Evolutionary conservation across 2,888 invertebrate species (phyloP).

Genomic region (Drosophila maculinotata): DNA sequence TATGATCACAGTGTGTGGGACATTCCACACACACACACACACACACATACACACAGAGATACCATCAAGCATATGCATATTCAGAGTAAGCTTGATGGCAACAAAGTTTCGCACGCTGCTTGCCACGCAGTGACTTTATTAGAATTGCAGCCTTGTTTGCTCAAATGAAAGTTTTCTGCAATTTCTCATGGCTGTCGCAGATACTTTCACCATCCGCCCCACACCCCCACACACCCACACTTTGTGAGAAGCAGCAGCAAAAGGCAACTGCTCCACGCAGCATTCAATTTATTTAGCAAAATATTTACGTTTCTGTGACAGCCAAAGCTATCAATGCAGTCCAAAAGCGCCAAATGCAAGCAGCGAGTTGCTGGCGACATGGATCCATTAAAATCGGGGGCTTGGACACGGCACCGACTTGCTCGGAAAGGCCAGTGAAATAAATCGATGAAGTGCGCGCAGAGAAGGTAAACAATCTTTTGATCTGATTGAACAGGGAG

Average conservation of each 20-base stretch:
- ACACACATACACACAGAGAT: slow-evolving; percentile 1
- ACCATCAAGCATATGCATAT: slow-evolving; percentile 19
- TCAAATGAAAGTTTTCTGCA: slow-evolving; percentile 36
- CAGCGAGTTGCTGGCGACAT: not conserved
- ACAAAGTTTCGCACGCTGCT: slow-evolving; percentile 13
- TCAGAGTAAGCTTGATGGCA: slow-evolving; percentile 12
- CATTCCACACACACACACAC: not conserved
- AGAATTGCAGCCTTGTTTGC: slow-evolving; percentile 54
- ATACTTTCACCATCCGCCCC: not conserved
- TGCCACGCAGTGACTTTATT: slow-evolving; percentile 45
- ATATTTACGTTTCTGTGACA: slow-evolving; percentile 33
- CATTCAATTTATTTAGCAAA: slow-evolving; percentile 52
- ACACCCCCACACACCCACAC: not conserved
- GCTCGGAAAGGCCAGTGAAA: too few species aligned
- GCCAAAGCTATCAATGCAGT: slow-evolving; percentile 11
- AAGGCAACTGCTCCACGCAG: slow-evolving; percentile 6
- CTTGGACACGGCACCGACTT: too few species aligned
- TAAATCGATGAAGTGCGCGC: too few species aligned
- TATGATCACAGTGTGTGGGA: slow-evolving; percentile 18
- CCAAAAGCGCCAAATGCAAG: slow-evolving; percentile 25
- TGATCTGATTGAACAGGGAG: too few species aligned
- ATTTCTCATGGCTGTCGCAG: slow-evolving; percentile 30
- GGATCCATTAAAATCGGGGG: not conserved
- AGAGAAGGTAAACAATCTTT: too few species aligned
- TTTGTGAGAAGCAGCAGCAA: slow-evolving; percentile 1